Evolutionary conservation across 2,888 invertebrate species (phyloP), one percentile per base, ranked within the genome.

Genomic region (Ligdia adustata): DNA sequence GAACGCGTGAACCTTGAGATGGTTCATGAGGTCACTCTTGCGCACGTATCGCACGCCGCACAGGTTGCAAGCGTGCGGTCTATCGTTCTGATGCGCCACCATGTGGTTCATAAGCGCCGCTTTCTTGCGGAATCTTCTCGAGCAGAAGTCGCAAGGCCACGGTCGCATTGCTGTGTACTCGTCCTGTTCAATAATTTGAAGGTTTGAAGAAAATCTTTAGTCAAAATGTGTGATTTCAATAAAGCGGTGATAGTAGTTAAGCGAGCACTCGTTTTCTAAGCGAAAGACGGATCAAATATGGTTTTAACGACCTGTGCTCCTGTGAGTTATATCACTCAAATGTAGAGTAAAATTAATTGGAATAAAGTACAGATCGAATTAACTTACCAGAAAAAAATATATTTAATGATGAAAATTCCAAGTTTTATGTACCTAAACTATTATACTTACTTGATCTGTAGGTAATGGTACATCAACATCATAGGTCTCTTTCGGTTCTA

Each of bases 121-220:
- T 71, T 96, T 96, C 72, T 96, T 96, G 27, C 95, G 93, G 77
- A 96, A 96, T 52, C 96, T 91, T 0, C 96, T 92, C 52, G 95
- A 95, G 73, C 96, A 96, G 75, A 96, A 96, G 75, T 96, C 96
- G 72, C 96, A 96, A 0, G 96, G 96, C 90, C 95, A 96, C 0
- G 96, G 96, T 2, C 96, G 91, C 71, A 93, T 93, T 1, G 93
- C 94, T 18, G 94, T 93, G 71, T 94, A 94, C 53, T 94, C 93
- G 69, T 94, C 94, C 89, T 91, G 13, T 13, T 34, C 34, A 29
- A 43, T 22, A 37, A 46, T 37, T 64, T 55, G 3, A 59, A 62
- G 32, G 13, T 12, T 14, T 7, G 16, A 37, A 9, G 2, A 27
- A 27, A 1, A 9, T 24, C 7, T 1, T 27, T 37, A 12, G 9